Conservation (phyloP, 1,140 invertebrate genomes). For the Heliothis virescens region DNA sequence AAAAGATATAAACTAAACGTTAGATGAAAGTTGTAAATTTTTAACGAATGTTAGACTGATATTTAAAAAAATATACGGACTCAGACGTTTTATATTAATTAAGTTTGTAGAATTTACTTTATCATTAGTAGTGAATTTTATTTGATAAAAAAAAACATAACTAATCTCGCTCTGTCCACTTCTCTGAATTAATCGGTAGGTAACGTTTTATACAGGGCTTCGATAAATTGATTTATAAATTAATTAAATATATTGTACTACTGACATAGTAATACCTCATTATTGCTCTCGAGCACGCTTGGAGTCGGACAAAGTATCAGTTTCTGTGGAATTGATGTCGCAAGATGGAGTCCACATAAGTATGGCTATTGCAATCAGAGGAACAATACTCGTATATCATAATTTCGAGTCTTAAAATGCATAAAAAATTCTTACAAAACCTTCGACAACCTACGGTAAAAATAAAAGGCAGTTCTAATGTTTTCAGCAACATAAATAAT, state of each 20-base stretch:
- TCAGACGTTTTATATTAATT: constrained; percentile 66
- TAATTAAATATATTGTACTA: constrained; percentile 53
- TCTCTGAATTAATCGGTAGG: constrained; percentile 74
- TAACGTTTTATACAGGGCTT: constrained; percentile 80
- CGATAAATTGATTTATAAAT: constrained; percentile 58
- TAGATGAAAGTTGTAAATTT: constrained; percentile 81
- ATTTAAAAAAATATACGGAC: constrained; percentile 84
- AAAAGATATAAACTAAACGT: constrained; percentile 57
- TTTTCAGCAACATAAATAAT: not conserved
- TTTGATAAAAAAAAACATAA: constrained; percentile 68
- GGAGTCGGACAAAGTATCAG: constrained; percentile 42
- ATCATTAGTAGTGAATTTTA: constrained; percentile 69
- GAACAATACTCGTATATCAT: no score
- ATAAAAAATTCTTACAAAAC: no score
- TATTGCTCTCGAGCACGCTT: constrained; percentile 73
- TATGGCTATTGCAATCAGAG: not conserved
- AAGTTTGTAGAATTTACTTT: constrained; percentile 78
- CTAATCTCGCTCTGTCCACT: constrained; percentile 78
- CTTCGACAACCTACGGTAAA: no score
- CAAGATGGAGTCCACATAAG: not conserved
- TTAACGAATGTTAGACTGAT: constrained; percentile 86
- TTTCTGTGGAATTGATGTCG: constrained; percentile 10
- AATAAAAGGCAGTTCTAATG: no score
- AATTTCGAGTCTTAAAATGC: no score
- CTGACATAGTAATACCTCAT: constrained; percentile 58